Evolutionary conservation across 53 echinoderm and acorn worm species (phyloP), one percentile per base, ranked within the genome.

Genomic region (Temnopleurus reevesii): DNA sequence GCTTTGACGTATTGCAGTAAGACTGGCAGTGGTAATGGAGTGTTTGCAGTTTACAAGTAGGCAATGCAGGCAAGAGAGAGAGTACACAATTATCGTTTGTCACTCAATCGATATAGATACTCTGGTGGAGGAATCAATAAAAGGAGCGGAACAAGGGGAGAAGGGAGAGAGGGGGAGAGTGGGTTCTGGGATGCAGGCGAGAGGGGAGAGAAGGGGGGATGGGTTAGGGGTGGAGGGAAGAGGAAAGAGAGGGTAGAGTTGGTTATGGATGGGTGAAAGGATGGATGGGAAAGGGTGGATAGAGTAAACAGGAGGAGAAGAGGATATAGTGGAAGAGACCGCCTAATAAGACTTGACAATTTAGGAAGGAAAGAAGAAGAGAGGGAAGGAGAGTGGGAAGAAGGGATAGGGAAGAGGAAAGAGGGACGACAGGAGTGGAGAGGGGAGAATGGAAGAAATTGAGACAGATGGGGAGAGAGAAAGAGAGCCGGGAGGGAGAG

Each of bases 61-160:
- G 21, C 36, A 71, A 41, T 19, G 71, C 10, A 12, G 71, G 71
- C 10, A 12, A 41, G 8, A 71, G 71, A 49, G 49, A 71, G 71
- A 71, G 71, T 41, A 71, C 43, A 71, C 71, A 71, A 71, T 71
- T 71, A 71, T 71, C 71, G 71, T 71, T 71, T 71, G 71, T 71
- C 71, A 71, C 27, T 71, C 71, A 71, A 71, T 71, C 71, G 71
- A 71, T 71, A 41, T 19, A 41, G 71, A 71, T 71, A 71, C 71
- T 71, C 71, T 41, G 41, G 71, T 41, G 71, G n/a, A 71, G 7
- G 41, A 71, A 71, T 71, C 71, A 71, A 71, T 71, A 71, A 43
- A 71, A 71, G 71, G 71, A 71, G 71, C 71, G 41, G 12, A 8
- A 71, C n/a, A 2, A 13, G 41, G 71, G 41, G 38, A 41, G 41